A percentile compares a stretch with the other conserved stretches of the same genome.
Conservation (phyloP, 2,888 invertebrate species). For the Tribolium freemani region DNA sequence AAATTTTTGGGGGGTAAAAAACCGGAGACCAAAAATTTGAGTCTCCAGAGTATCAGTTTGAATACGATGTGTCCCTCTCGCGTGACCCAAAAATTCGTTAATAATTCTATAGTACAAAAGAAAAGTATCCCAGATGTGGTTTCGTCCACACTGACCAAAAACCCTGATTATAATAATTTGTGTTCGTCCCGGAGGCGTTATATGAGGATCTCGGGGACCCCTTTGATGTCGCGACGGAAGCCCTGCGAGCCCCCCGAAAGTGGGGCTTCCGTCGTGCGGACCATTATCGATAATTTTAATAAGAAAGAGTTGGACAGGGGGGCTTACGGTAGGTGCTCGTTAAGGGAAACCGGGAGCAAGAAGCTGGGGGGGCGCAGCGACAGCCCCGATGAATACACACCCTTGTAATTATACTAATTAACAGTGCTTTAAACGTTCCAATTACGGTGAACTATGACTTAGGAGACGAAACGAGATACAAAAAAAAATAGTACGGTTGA, state of each 20-base stretch:
- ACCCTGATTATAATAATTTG: slow-evolving; percentile 7
- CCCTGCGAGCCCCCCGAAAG: background rate
- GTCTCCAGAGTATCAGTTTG: slow-evolving; percentile 58
- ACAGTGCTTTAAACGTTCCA: slow-evolving; percentile 35
- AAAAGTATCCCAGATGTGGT: slow-evolving; percentile 55
- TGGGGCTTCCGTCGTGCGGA: slow-evolving; percentile 56
- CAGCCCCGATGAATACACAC: slow-evolving; percentile 58
- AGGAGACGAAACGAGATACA: no score
- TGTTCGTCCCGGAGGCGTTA: slow-evolving; percentile 48
- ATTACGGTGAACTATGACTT: no score
- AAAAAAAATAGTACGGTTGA: no score
- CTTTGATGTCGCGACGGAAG: slow-evolving; percentile 50
- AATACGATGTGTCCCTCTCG: slow-evolving; percentile 54
- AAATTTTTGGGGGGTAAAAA: slow-evolving; percentile 37
- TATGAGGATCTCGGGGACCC: slow-evolving; percentile 52
- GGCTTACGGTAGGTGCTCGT: slow-evolving; percentile 63
- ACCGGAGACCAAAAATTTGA: slow-evolving; percentile 54
- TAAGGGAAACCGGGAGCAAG: slow-evolving; percentile 61
- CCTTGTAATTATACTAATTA: slow-evolving; percentile 48
- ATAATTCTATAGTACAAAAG: slow-evolving; percentile 42
- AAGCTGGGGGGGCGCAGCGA: slow-evolving; percentile 53
- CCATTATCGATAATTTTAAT: slow-evolving; percentile 66
- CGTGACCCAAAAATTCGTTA: slow-evolving; percentile 63
- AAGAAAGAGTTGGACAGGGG: slow-evolving; percentile 59
- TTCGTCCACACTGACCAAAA: slow-evolving; percentile 53